These are phyloP conservation scores for Macaria notata DNA, from an alignment of 2,888 invertebrate species.

Conservation along the genomic window DNA sequence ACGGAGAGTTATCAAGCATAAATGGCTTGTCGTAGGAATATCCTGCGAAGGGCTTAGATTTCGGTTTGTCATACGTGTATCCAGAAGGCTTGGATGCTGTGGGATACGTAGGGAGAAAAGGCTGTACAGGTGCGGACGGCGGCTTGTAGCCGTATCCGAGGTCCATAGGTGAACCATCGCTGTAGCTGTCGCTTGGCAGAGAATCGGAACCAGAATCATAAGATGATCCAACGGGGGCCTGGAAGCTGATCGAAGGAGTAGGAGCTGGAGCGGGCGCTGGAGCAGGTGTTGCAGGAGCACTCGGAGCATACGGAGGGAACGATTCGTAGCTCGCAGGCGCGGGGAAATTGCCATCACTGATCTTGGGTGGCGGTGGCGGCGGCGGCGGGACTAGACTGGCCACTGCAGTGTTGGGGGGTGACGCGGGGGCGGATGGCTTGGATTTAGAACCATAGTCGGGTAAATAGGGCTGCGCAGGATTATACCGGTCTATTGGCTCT, in stretches of 20 bases:
- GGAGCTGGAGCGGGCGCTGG: slow-evolving; percentile 23
- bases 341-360: slow-evolving; percentile 59
- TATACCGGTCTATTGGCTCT: slow-evolving; percentile 69
- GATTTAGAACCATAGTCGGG: slow-evolving; percentile 61
- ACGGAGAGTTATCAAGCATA: slow-evolving; percentile 44
- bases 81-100: slow-evolving; percentile 57
- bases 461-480: slow-evolving; percentile 76
- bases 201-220: slow-evolving; percentile 42
- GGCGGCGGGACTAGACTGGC: slow-evolving; percentile 66
- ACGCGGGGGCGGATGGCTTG: slow-evolving; percentile 52
- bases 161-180: slow-evolving; percentile 47
- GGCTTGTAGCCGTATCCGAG: slow-evolving; percentile 63
- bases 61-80: slow-evolving; percentile 65
- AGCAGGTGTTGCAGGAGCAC: slow-evolving; percentile 27
- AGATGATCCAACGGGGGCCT: slow-evolving; percentile 43
- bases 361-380: slow-evolving; percentile 55
- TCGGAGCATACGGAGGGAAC: slow-evolving; percentile 67
- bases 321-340: slow-evolving; percentile 65
- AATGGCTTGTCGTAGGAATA: slow-evolving; percentile 69
- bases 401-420: slow-evolving; percentile 47
- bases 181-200: slow-evolving; percentile 41
- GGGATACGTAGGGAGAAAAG: slow-evolving; percentile 56
- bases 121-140: slow-evolving; percentile 45
- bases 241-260: slow-evolving; percentile 41
- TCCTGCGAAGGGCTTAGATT: slow-evolving; percentile 54